phyloP scores from a whole-genome alignment of 2,797 vertebrate species.

The Enteromius paludinosus region DNA sequence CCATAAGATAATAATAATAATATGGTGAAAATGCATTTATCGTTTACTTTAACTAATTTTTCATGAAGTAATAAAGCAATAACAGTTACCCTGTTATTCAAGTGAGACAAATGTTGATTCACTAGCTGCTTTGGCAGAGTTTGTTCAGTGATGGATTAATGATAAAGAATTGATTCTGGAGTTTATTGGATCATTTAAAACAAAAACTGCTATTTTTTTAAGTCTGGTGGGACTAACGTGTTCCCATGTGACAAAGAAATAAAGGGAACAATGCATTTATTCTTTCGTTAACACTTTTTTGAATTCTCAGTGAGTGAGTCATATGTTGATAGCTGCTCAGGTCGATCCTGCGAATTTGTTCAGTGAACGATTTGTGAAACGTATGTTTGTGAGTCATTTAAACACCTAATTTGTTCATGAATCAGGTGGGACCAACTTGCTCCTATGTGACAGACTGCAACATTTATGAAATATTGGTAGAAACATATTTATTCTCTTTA shows the following conservation, averaged over 20 bases:
- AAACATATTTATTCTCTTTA: not conserved
- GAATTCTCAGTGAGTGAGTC: not conserved
- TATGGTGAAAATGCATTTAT: not conserved
- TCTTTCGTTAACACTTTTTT: not conserved
- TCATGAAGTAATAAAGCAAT: not conserved
- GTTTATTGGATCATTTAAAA: not conserved
- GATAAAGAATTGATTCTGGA: not conserved
- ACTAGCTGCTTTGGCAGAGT: not conserved
- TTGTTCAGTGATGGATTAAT: not conserved
- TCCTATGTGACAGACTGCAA: not conserved
- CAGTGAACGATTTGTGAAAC: not conserved
- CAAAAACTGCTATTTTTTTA: not conserved
- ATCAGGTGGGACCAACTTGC: not conserved
- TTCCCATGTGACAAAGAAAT: not conserved
- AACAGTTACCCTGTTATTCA: not conserved
- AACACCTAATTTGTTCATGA: not conserved
- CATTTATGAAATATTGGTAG: not conserved
- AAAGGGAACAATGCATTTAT: not conserved
- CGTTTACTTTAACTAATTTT: not conserved
- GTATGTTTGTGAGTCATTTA: not conserved
- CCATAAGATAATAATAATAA: not conserved
- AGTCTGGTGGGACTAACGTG: not conserved
- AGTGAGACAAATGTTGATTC: not conserved
- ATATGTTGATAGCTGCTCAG: not conserved
- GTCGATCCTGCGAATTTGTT: not conserved